A percentile compares a stretch with the other conserved stretches of the same genome.
Evolutionary conservation across 1,140 invertebrate species (phyloP).

Genomic region (Chelonus insularis): DNA sequence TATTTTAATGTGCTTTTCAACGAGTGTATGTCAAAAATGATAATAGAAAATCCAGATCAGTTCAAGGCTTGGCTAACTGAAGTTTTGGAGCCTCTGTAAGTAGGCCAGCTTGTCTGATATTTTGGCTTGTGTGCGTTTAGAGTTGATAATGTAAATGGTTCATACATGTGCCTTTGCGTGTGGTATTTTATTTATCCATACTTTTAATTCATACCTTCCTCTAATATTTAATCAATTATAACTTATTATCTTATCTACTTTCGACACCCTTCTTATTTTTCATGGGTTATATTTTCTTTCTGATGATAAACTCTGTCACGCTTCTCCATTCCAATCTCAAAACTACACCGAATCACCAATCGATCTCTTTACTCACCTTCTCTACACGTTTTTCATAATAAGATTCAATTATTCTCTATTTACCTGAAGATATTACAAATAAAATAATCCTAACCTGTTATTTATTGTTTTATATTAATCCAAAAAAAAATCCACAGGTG

Average conservation of each 20-base stretch:
- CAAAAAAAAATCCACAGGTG: constrained; percentile 67
- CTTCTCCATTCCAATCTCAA: constrained; percentile 9
- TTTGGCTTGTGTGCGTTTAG: constrained; percentile 18
- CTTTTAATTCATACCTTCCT: neutral
- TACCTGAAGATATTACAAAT: neutral
- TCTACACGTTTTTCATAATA: neutral
- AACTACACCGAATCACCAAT: constrained; percentile 1
- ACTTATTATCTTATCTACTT: too few species aligned
- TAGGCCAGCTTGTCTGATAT: constrained; percentile 60
- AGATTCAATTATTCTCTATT: neutral
- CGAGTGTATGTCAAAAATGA: constrained; percentile 64
- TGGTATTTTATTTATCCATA: constrained; percentile 19
- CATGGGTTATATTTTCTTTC: neutral
- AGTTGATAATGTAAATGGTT: constrained; percentile 34
- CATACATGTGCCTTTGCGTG: constrained; percentile 38
- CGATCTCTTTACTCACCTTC: neutral
- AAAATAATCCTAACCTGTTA: neutral
- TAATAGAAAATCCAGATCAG: constrained; percentile 85
- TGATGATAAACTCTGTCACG: neutral
- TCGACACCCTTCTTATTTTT: too few species aligned
- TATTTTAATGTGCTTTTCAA: constrained; percentile 38
- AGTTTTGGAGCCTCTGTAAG: constrained; percentile 88
- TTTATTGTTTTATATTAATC: constrained; percentile 26
- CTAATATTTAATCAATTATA: neutral
- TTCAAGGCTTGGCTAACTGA: constrained; percentile 87